Percentiles rank a stretch among this genome's conserved stretches.
Conservation (phyloP, 37 sponge, comb jelly and placozoan species). For the Halisarca cf. caerulea region DNA sequence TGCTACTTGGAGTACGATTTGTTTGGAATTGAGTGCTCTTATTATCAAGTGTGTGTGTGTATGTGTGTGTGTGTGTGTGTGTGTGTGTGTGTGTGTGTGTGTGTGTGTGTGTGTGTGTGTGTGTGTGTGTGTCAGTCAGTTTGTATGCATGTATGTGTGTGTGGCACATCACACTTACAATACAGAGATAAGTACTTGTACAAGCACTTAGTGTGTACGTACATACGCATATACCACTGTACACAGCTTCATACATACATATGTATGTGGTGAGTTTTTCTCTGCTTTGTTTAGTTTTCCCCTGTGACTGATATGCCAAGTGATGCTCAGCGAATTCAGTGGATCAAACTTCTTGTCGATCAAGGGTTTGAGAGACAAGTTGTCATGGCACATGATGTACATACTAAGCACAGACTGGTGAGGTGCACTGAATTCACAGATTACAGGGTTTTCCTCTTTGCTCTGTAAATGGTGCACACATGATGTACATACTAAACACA, state of each 20-base stretch:
- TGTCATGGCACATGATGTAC: conserved; percentile 65
- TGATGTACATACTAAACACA: no score
- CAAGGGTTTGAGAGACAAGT: conserved; percentile 45
- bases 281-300: background rate
- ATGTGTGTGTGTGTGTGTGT: conserved; percentile 25
- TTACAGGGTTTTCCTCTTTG: no score
- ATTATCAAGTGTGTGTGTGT: conserved; percentile 52
- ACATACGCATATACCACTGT: no score
- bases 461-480: no score
- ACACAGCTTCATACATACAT: no score
- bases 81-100: conserved; percentile 37
- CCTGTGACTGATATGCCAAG: conserved; percentile 44
- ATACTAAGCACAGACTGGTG: conserved; percentile 76
- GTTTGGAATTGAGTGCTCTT: conserved; percentile 74
- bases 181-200: no score
- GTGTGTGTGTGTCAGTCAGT: conserved; percentile 26
- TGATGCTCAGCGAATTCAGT: conserved; percentile 76
- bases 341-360: conserved; percentile 60
- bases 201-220: no score
- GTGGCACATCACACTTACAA: no score
- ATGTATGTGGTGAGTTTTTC: no score
- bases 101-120: conserved; percentile 32
- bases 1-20: conserved; percentile 60
- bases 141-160: conserved; percentile 24
- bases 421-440: background rate